phyloP scores from a whole-genome alignment of 2,888 invertebrate species.

The Cryptocheilus praepositus region DNA sequence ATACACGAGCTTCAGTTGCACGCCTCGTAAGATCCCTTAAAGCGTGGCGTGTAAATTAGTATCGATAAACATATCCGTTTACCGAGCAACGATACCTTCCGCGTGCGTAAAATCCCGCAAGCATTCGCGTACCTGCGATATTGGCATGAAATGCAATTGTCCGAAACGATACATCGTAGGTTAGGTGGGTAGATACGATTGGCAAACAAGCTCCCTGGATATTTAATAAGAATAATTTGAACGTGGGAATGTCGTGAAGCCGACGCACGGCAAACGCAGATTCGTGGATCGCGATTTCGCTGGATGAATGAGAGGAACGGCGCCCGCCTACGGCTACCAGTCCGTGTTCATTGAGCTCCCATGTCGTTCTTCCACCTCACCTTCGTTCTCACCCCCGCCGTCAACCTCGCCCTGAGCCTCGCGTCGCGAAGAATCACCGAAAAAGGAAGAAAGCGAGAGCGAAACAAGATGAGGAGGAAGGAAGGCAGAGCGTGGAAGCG shows the following conservation, averaged over 20 bases:
- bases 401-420: slow-evolving; percentile 7
- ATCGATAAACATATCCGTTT: slow-evolving; percentile 18
- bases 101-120: not conserved
- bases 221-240: slow-evolving; percentile 12
- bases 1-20: slow-evolving; percentile 41
- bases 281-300: slow-evolving; percentile 51
- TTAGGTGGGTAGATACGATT: no score
- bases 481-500: slow-evolving; percentile 24
- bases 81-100: not conserved
- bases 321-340: slow-evolving; percentile 55
- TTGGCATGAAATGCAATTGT: no score
- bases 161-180: no score
- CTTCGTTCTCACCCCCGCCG: slow-evolving; percentile 21
- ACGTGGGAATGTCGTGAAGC: slow-evolving; percentile 44
- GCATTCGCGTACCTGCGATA: no score
- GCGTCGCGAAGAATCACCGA: slow-evolving; percentile 17
- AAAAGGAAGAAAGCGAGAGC: slow-evolving; percentile 21
- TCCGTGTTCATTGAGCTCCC: slow-evolving; percentile 49
- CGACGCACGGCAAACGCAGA: slow-evolving; percentile 12
- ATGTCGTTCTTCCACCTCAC: slow-evolving; percentile 31
- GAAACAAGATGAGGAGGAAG: slow-evolving; percentile 13
- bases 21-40: slow-evolving; percentile 14
- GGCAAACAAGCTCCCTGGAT: no score
- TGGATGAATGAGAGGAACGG: slow-evolving; percentile 61
- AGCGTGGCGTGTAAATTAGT: slow-evolving; percentile 8